Percentiles rank a stretch among this genome's conserved stretches.
Evolutionary conservation across 2,113 vertebrate genomes (phyloP).

Genomic region (Phylloscopus whistleri): DNA sequence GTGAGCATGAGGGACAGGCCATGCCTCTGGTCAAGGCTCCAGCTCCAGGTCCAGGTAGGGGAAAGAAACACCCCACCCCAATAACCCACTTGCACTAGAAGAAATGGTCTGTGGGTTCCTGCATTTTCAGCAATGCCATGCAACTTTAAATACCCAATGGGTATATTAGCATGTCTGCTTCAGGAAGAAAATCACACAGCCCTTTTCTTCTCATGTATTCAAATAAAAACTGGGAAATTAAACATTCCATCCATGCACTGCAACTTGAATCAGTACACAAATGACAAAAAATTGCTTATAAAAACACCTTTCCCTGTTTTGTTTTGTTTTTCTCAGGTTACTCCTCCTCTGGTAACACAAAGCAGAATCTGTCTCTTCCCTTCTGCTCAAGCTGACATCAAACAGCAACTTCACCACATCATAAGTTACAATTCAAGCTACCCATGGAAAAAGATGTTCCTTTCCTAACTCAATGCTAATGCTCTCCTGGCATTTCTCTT

Average conservation of each 20-base stretch:
- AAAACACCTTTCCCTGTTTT: background rate
- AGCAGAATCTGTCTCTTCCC: background rate
- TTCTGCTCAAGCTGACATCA: constrained; percentile 9
- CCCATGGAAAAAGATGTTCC: constrained; percentile 8
- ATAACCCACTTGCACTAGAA: background rate
- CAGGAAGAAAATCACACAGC: background rate
- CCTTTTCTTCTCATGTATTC: background rate
- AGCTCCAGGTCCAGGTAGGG: background rate
- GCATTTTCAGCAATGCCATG: background rate
- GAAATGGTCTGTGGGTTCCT: background rate
- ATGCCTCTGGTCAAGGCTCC: background rate
- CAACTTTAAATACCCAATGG: background rate
- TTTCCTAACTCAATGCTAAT: constrained; percentile 10
- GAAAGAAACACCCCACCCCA: background rate
- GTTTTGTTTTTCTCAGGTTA: background rate
- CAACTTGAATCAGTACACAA: background rate
- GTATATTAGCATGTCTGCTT: background rate
- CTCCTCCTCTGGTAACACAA: background rate
- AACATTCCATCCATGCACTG: background rate
- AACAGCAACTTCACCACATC: constrained; percentile 24
- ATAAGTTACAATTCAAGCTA: constrained; percentile 13
- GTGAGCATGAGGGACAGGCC: background rate
- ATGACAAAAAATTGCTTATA: background rate
- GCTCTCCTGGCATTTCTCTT: background rate
- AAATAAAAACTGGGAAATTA: background rate